These are phyloP conservation scores for Ostrea edulis DNA, from an alignment of 1,140 invertebrate genomes.

Conservation along the genomic window DNA sequence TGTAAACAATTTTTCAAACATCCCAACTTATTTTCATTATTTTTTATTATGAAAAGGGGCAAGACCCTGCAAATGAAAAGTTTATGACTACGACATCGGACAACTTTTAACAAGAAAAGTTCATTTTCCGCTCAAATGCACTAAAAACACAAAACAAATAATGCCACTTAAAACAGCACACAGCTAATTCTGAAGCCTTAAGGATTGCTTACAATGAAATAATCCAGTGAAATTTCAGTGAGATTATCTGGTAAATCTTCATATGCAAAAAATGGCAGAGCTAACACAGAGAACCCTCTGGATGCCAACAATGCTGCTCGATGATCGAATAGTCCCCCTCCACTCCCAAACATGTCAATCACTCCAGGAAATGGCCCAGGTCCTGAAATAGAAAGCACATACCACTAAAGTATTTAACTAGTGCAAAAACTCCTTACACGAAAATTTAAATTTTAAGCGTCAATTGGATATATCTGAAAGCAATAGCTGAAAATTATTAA, in stretches of 20 bases:
- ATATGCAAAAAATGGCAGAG: slow-evolving; percentile 67
- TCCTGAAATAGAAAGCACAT: slow-evolving; percentile 43
- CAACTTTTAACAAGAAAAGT: too few species aligned
- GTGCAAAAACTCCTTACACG: neutral
- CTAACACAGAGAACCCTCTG: slow-evolving; percentile 65
- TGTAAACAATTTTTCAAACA: too few species aligned
- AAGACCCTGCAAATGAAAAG: too few species aligned
- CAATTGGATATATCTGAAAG: too few species aligned
- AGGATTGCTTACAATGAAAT: slow-evolving; percentile 62
- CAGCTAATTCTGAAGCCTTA: neutral
- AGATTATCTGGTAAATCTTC: slow-evolving; percentile 64
- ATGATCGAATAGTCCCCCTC: slow-evolving; percentile 65
- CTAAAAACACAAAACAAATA: too few species aligned
- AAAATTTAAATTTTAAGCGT: neutral
- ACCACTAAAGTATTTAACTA: neutral
- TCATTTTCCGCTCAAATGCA: too few species aligned
- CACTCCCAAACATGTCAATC: slow-evolving; percentile 72
- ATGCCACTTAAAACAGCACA: too few species aligned
- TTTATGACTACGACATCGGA: too few species aligned
- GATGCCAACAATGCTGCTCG: slow-evolving; percentile 71
- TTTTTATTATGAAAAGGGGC: too few species aligned
- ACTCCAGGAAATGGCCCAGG: slow-evolving; percentile 66
- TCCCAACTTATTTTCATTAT: too few species aligned
- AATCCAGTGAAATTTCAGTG: slow-evolving; percentile 59
- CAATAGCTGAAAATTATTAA: too few species aligned